Evolutionary conservation across 2,888 invertebrate genomes (phyloP).

Genomic region (Resseliella maxima): DNA sequence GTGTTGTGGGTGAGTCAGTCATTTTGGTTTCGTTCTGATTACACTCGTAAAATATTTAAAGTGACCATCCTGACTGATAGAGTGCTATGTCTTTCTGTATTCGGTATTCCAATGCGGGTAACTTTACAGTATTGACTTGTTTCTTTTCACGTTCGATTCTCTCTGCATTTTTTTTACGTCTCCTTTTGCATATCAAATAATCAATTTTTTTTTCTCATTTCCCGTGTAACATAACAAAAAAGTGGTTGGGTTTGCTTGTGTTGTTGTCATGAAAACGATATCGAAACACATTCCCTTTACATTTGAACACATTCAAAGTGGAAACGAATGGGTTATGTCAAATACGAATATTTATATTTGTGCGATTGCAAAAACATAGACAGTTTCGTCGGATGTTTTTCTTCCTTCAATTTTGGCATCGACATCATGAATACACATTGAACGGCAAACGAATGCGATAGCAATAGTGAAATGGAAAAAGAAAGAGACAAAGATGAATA

Average conservation of each 20-base stretch:
- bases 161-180: not conserved
- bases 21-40: conserved; percentile 12
- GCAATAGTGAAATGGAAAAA: not conserved
- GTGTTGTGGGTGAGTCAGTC: not conserved
- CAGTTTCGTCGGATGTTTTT: not conserved
- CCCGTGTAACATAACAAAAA: not conserved
- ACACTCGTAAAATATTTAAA: conserved; percentile 29
- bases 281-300: not conserved
- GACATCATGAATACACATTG: not conserved
- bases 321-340: not conserved
- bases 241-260: not conserved
- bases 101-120: not conserved
- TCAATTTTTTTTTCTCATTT: not conserved
- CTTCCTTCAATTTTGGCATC: not conserved
- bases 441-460: too few species aligned
- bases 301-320: not conserved
- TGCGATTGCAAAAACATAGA: not conserved
- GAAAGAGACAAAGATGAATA: not conserved
- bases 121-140: not conserved
- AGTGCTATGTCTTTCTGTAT: not conserved
- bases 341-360: not conserved
- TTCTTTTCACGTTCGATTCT: not conserved
- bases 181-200: conserved; percentile 1
- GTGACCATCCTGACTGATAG: not conserved
- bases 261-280: not conserved